Percentiles rank a stretch among this genome's conserved stretches.
phyloP scores from a whole-genome alignment of 1,140 invertebrate genomes.

The Musca domestica region DNA sequence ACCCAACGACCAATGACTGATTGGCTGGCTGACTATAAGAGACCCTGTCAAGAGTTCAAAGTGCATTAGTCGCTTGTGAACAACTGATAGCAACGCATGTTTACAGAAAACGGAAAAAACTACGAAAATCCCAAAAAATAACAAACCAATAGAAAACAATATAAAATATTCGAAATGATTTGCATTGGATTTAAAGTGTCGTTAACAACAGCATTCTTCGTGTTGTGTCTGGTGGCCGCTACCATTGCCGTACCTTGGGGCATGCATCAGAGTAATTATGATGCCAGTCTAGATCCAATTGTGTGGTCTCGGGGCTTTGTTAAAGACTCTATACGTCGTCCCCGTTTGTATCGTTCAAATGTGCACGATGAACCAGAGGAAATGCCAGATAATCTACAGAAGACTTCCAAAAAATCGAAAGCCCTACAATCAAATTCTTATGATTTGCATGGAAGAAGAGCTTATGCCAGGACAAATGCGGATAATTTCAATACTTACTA shows the following conservation, averaged over 20 bases:
- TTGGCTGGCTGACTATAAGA: constrained; percentile 32
- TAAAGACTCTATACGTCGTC: constrained; percentile 34
- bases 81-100: background rate
- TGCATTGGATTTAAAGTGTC: background rate
- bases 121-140: background rate
- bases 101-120: background rate
- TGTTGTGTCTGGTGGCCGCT: background rate
- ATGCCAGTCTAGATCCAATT: constrained; percentile 45
- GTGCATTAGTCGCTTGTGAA: constrained; percentile 33
- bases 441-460: background rate
- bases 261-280: constrained; percentile 32
- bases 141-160: constrained; percentile 5
- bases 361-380: background rate
- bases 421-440: background rate
- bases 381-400: background rate
- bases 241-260: constrained; percentile 28
- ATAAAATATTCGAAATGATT: constrained; percentile 13
- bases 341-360: background rate
- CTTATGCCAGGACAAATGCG: background rate
- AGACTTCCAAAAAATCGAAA: background rate
- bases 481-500: background rate
- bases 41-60: background rate
- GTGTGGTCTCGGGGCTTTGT: constrained; percentile 44
- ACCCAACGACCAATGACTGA: background rate
- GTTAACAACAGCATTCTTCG: background rate